phyloP scores from a whole-genome alignment of 2,113 vertebrate species.

The Mormyrus iriodes region DNA sequence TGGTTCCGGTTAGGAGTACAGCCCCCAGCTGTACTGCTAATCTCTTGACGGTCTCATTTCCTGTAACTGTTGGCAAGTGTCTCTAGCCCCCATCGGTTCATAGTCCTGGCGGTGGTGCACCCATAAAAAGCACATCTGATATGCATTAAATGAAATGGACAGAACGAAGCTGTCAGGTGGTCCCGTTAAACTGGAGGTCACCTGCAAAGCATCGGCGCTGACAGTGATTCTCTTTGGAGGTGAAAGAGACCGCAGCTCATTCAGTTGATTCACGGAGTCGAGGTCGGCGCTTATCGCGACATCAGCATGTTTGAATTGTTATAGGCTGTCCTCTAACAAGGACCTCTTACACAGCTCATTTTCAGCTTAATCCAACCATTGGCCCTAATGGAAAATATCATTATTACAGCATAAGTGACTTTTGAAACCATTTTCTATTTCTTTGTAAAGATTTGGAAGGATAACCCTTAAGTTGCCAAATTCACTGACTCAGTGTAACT shows the following conservation, averaged over 20 bases:
- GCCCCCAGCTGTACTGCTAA: slow-evolving; percentile 29
- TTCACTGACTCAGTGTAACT: not conserved
- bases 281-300: slow-evolving; percentile 64
- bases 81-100: slow-evolving; percentile 22
- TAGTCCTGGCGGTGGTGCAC: not conserved
- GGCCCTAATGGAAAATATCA: slow-evolving; percentile 53
- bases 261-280: slow-evolving; percentile 70
- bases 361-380: slow-evolving; percentile 49
- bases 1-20: slow-evolving; percentile 12
- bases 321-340: slow-evolving; percentile 52
- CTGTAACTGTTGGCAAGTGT: slow-evolving; percentile 23
- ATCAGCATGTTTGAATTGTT: slow-evolving; percentile 70
- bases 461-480: not conserved
- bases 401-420: slow-evolving; percentile 47
- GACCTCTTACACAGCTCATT: slow-evolving; percentile 58
- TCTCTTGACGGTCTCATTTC: slow-evolving; percentile 17
- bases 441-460: not conserved
- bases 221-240: slow-evolving; percentile 72
- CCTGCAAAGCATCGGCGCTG: slow-evolving; percentile 59
- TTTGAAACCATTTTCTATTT: slow-evolving; percentile 24
- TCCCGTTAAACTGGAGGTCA: slow-evolving; percentile 71
- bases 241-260: slow-evolving; percentile 43
- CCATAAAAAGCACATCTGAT: slow-evolving; percentile 47
- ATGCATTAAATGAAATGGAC: slow-evolving; percentile 46
- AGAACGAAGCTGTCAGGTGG: slow-evolving; percentile 65